phyloP scores from a whole-genome alignment of 1,140 invertebrate species.

The Diabrotica undecimpunctata region DNA sequence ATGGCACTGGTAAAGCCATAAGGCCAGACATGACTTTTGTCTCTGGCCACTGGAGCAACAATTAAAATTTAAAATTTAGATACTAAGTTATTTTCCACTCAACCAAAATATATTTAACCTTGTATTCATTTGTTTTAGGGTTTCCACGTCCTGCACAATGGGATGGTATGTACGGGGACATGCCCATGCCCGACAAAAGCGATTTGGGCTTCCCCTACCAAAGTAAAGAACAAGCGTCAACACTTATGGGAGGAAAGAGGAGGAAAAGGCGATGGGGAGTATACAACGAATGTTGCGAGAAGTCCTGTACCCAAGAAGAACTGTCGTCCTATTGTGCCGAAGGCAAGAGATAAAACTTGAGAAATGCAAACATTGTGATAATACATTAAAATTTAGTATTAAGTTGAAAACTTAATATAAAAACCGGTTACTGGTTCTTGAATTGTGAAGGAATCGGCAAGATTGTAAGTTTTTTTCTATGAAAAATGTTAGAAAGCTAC shows the following conservation, averaged over 20 bases:
- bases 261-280: constrained; percentile 32
- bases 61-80: too few relatives aligned
- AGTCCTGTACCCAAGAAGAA: constrained; percentile 45
- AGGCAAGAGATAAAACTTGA: background rate
- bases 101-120: too few relatives aligned
- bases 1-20: too few relatives aligned
- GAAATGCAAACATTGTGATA: constrained; percentile 8
- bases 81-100: too few relatives aligned
- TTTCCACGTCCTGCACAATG: background rate
- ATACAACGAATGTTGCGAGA: constrained; percentile 48
- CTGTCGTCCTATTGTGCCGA: constrained; percentile 30
- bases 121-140: background rate
- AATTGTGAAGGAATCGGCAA: background rate
- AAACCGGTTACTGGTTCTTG: background rate
- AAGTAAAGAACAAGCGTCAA: constrained; percentile 20
- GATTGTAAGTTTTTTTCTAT: background rate
- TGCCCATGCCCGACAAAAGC: background rate
- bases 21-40: too few relatives aligned
- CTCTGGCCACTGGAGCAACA: too few relatives aligned
- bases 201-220: constrained; percentile 26
- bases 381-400: background rate
- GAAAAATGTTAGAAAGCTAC: background rate
- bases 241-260: constrained; percentile 30
- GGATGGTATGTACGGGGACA: background rate
- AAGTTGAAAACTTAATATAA: background rate